Conservation (phyloP, 2,797 vertebrate genomes). For the Avahi laniger region DNA sequence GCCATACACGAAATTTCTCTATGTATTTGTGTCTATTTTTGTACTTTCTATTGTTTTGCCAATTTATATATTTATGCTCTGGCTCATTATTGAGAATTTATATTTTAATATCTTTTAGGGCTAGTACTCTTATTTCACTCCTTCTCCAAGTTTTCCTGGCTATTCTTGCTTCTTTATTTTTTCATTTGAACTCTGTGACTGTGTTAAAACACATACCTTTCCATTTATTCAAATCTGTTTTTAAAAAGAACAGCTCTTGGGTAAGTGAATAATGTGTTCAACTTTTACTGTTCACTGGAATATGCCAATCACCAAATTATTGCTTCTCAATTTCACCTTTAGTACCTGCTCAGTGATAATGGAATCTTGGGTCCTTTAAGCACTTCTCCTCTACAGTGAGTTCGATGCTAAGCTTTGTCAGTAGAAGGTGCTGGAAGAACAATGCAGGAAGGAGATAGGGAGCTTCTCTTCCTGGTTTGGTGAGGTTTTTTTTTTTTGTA, state of each 20-base stretch:
- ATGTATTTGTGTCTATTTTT: background rate
- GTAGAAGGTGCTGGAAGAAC: background rate
- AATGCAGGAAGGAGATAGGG: background rate
- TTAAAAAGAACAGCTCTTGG: background rate
- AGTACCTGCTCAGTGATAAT: background rate
- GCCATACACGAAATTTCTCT: background rate
- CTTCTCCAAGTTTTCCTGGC: background rate
- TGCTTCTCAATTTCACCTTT: background rate
- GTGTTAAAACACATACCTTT: background rate
- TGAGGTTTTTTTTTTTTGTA: background rate
- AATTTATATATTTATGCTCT: background rate
- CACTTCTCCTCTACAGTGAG: background rate
- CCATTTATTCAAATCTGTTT: background rate
- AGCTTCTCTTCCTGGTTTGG: background rate
- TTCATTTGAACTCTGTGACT: background rate
- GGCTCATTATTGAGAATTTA: background rate
- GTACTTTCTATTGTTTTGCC: background rate
- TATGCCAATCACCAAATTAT: background rate
- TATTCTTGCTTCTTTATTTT: background rate
- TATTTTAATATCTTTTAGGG: background rate
- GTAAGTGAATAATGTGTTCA: background rate
- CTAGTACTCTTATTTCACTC: background rate
- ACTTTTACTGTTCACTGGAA: background rate
- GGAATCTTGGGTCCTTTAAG: background rate
- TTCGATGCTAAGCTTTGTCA: background rate